A percentile compares a stretch with the other conserved stretches of the same genome.
phyloP scores from a whole-genome alignment of 2,113 vertebrate species.

The Vulpes vulpes region DNA sequence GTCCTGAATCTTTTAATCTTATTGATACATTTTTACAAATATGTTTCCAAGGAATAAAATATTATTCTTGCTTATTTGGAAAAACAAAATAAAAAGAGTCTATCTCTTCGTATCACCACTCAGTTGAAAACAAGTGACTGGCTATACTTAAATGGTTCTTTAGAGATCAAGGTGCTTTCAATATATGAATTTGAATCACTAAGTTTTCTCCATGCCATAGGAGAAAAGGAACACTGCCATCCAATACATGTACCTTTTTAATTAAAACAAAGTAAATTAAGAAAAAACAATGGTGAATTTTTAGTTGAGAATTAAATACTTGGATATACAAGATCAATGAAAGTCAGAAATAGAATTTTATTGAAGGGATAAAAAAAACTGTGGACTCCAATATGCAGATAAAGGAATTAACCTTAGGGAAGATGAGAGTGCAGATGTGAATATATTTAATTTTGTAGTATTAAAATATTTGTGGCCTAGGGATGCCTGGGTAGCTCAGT shows the following conservation, averaged over 20 bases:
- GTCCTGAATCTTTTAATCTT: slow-evolving; percentile 78
- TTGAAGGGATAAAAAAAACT: neutral
- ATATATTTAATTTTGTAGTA: neutral
- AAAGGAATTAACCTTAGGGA: neutral
- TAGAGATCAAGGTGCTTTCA: neutral
- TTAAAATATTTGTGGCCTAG: neutral
- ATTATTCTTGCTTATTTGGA: slow-evolving; percentile 63
- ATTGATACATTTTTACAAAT: slow-evolving; percentile 78
- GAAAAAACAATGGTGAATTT: neutral
- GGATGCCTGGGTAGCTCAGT: neutral
- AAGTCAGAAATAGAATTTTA: neutral
- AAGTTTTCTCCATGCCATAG: neutral
- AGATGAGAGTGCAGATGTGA: neutral
- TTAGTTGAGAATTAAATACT: neutral
- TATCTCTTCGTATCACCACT: neutral
- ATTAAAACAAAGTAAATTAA: neutral
- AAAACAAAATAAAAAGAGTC: neutral
- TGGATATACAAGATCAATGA: neutral
- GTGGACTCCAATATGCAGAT: neutral
- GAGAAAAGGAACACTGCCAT: neutral
- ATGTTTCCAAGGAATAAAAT: slow-evolving; percentile 81
- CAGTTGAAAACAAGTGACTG: neutral
- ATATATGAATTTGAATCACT: neutral
- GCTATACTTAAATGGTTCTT: neutral
- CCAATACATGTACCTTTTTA: neutral